Conservation (phyloP, 2,113 vertebrate genomes). For the Podarcis cretensis region DNA sequence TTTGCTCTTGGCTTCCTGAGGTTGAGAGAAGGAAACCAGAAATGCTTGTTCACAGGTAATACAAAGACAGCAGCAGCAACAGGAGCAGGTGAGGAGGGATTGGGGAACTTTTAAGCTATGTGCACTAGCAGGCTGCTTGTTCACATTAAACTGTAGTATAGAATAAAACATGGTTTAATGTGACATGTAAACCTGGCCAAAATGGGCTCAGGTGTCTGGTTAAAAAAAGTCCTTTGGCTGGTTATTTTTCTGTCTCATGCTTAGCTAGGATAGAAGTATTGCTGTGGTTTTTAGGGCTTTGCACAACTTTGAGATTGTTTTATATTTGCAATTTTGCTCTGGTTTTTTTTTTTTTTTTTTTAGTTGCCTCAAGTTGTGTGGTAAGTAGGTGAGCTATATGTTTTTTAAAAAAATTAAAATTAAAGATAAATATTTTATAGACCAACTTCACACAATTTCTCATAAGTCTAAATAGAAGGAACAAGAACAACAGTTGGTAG, state of each 20-base stretch:
- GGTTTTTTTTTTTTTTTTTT: background rate
- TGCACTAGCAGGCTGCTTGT: too few relatives aligned
- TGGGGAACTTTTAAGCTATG: too few relatives aligned
- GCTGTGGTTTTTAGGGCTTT: background rate
- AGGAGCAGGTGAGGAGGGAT: too few relatives aligned
- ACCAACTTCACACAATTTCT: constrained; percentile 25
- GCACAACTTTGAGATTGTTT: background rate
- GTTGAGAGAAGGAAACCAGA: too few relatives aligned
- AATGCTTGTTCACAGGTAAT: too few relatives aligned
- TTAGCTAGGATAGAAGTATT: background rate
- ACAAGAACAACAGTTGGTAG: background rate
- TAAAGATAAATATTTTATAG: constrained; percentile 19
- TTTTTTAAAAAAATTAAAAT: background rate
- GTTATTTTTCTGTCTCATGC: too few relatives aligned
- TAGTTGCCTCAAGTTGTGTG: background rate
- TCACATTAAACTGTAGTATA: too few relatives aligned
- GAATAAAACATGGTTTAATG: too few relatives aligned
- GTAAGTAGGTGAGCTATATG: background rate
- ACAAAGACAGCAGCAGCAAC: too few relatives aligned
- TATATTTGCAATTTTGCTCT: background rate
- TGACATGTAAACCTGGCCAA: too few relatives aligned
- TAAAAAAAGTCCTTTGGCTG: background rate
- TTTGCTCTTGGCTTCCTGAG: too few relatives aligned
- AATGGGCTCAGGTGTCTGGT: background rate
- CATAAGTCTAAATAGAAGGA: background rate